Conservation (phyloP, 2,113 vertebrate species). For the Gopherus flavomarginatus region DNA sequence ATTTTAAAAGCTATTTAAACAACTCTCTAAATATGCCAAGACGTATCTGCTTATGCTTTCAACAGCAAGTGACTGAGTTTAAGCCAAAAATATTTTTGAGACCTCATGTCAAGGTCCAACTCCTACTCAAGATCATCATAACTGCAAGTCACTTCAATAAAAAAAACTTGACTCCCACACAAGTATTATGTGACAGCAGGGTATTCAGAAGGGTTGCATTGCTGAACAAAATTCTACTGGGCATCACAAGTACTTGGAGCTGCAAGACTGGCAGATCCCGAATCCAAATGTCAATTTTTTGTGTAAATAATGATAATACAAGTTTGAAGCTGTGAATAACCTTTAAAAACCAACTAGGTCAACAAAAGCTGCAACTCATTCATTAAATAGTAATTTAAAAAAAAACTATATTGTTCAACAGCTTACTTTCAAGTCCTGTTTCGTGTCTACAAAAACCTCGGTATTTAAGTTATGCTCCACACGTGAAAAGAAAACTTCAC, state of each 20-base stretch:
- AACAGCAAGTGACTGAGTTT: not conserved
- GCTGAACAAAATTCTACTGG: not conserved
- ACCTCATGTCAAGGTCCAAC: not conserved
- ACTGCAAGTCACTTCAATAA: not conserved
- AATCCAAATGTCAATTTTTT: not conserved
- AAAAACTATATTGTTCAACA: accelerated
- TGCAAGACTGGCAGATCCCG: not conserved
- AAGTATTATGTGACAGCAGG: not conserved
- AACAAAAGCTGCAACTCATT: accelerated
- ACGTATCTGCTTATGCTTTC: accelerated
- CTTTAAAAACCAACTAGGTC: not conserved
- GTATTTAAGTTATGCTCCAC: accelerated
- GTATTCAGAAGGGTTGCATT: not conserved
- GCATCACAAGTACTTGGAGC: accelerated
- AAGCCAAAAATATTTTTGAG: not conserved
- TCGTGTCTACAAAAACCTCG: not conserved
- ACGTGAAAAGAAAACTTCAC: not conserved
- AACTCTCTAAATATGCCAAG: not conserved
- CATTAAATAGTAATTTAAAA: not conserved
- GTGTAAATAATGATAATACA: not conserved
- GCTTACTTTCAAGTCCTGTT: accelerated
- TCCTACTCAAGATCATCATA: not conserved
- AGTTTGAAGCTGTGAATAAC: not conserved
- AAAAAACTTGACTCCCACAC: not conserved
- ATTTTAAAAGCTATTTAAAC: not conserved